Conservation (phyloP, 1,140 invertebrate genomes). For the Orussus abietinus region DNA sequence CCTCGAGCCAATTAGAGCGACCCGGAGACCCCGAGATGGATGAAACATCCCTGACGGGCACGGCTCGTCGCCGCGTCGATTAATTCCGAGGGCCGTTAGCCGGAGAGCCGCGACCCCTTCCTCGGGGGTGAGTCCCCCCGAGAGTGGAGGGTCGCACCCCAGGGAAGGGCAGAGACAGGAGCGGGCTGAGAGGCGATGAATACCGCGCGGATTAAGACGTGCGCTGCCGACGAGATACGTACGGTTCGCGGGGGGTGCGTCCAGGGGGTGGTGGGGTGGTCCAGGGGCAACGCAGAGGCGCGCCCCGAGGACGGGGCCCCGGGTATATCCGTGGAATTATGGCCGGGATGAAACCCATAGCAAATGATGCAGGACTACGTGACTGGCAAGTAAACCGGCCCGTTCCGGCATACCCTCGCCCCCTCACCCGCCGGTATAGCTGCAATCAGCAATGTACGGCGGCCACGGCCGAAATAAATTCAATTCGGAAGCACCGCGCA, state of each 20-base stretch:
- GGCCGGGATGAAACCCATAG: conserved; percentile 52
- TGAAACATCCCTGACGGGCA: no score
- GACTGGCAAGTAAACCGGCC: conserved; percentile 39
- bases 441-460: conserved; percentile 40
- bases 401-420: conserved; percentile 11
- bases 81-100: no score
- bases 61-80: no score
- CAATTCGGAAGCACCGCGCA: conserved; percentile 28
- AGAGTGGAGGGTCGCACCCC: no score
- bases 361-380: conserved; percentile 52
- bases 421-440: conserved; percentile 27
- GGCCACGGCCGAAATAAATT: conserved; percentile 38
- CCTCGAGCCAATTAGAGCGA: no score
- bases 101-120: no score
- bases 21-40: no score
- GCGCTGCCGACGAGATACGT: conserved; percentile 18
- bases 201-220: conserved; percentile 28
- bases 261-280: conserved; percentile 1
- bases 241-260: conserved; percentile 8
- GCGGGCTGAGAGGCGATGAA: conserved; percentile 25
- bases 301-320: conserved; percentile 15
- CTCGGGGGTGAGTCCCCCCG: no score
- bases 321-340: conserved; percentile 47
- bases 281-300: conserved; percentile 10
- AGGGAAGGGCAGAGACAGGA: neutral